Conservation (phyloP, 2,888 invertebrate genomes). For the Drosophila fulvimacula region DNA sequence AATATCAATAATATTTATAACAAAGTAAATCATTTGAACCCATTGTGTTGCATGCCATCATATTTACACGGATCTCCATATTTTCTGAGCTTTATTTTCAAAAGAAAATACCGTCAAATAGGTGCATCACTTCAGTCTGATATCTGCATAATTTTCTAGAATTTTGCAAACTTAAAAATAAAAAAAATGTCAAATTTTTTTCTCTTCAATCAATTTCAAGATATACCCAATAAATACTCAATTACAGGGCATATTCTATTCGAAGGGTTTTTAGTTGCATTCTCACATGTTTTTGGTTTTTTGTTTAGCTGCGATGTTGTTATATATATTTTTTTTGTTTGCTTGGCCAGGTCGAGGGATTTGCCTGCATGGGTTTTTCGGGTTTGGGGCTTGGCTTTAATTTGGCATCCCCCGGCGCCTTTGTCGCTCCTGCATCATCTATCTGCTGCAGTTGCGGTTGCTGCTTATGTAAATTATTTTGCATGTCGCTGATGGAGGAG, state of each 20-base stretch:
- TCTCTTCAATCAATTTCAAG: too few species aligned
- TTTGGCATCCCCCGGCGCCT: constrained; percentile 67
- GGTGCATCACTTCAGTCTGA: not conserved
- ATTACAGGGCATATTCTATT: constrained; percentile 16
- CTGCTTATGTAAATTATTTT: constrained; percentile 80
- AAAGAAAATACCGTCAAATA: not conserved
- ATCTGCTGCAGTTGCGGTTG: constrained; percentile 70
- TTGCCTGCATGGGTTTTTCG: constrained; percentile 71
- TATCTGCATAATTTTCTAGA: not conserved
- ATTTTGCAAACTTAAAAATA: not conserved
- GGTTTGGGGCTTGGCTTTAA: constrained; percentile 69
- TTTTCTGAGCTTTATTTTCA: not conserved
- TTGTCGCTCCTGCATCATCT: constrained; percentile 29
- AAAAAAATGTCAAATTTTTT: too few species aligned
- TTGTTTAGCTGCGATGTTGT: constrained; percentile 33
- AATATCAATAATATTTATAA: too few species aligned
- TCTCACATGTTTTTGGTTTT: constrained; percentile 28
- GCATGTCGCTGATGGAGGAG: constrained; percentile 53
- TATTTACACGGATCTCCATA: too few species aligned
- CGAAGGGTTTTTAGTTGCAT: constrained; percentile 6
- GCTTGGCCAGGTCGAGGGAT: constrained; percentile 64
- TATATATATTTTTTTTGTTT: not conserved
- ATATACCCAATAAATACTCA: not conserved
- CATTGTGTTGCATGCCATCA: too few species aligned
- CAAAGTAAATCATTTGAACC: too few species aligned